phyloP scores from a whole-genome alignment of 1,140 invertebrate species.

The Vanessa tameamea region DNA sequence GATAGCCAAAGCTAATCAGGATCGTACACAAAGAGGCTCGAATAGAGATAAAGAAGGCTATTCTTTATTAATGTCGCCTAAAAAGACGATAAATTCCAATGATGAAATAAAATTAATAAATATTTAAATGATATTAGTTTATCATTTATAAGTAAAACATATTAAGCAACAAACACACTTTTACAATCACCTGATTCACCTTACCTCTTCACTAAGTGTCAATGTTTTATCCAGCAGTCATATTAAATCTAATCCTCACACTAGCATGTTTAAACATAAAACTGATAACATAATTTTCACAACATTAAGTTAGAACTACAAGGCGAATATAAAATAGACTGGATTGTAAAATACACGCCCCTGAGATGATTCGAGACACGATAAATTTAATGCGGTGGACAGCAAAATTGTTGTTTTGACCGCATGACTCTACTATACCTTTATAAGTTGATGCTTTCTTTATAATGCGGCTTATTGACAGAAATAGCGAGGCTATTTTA shows the following conservation, averaged over 20 bases:
- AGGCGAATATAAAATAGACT: conserved; percentile 54
- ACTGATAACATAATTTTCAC: conserved; percentile 34
- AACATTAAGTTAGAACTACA: conserved; percentile 33
- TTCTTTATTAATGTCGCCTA: too few relatives aligned
- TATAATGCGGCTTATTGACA: conserved; percentile 62
- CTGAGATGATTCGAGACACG: conserved; percentile 69
- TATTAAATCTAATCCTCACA: conserved; percentile 1
- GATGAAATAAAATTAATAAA: too few relatives aligned
- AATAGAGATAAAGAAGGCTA: too few relatives aligned
- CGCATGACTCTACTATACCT: conserved; percentile 57
- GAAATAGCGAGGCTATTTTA: conserved; percentile 16
- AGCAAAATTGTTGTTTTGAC: conserved; percentile 79
- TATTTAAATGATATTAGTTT: too few relatives aligned
- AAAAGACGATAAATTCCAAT: too few relatives aligned
- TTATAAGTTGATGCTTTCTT: conserved; percentile 59
- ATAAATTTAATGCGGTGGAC: conserved; percentile 78
- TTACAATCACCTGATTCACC: too few relatives aligned
- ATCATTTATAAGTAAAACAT: too few relatives aligned
- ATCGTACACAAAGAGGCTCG: too few relatives aligned
- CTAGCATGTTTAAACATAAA: conserved; percentile 16
- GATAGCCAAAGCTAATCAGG: too few relatives aligned
- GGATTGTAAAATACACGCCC: conserved; percentile 73
- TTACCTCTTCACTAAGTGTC: not conserved
- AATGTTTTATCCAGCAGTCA: not conserved
- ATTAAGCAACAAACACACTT: too few relatives aligned